Base-by-base conservation (phyloP, 1,140 invertebrate genomes). In the Drosophila ercepeae region DNA sequence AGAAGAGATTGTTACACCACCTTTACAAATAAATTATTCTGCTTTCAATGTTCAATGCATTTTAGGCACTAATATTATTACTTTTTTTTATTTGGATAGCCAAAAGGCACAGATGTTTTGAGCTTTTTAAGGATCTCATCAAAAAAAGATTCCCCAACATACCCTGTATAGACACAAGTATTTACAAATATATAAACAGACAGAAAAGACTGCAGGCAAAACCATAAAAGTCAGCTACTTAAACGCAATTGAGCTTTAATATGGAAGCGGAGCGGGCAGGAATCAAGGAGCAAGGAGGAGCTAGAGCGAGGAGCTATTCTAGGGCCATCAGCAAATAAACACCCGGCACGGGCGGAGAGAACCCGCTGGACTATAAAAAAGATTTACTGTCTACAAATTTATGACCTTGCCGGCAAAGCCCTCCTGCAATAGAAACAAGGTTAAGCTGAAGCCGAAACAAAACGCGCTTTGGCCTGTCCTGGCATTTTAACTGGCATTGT, bases 181-280 rank as follows among this genome's bases (percentile, higher is more conserved):
- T 1, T 0, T n/a, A 32, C 29, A 32, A 2, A 32, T 14, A 55
- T 32, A 42, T 19, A 51, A 73, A 46, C 11, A 41, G 54, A 21
- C 19, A 36, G 46, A 34, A 65, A 36, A 42, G 42, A 51, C 75
- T 73, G 63, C 63, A 81, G 63, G 45, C 59, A 48, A 78, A 73
- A 61, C 54, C 77, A 81, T 86, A 86, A 86, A 86, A 86, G 69
- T 88, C 74, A 65, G 77, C 73, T 81, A 81, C 77, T 88, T 86
- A 88, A 86, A 86, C 74, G 77, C 73, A 77, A 81, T 81, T 86
- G 78, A 64, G 59, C 77, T 81, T 86, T 82, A 82, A 88, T 81
- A 54, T 52, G 50, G 42, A 42, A 19, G 14, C 29, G 29, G 39
- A n/a, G 5, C 13, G 42, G 46, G 36, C 7, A 32, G 44, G 41